These are phyloP conservation scores for Cistogaster globosa DNA, from an alignment of 2,888 invertebrate genomes.

Conservation along the genomic window DNA sequence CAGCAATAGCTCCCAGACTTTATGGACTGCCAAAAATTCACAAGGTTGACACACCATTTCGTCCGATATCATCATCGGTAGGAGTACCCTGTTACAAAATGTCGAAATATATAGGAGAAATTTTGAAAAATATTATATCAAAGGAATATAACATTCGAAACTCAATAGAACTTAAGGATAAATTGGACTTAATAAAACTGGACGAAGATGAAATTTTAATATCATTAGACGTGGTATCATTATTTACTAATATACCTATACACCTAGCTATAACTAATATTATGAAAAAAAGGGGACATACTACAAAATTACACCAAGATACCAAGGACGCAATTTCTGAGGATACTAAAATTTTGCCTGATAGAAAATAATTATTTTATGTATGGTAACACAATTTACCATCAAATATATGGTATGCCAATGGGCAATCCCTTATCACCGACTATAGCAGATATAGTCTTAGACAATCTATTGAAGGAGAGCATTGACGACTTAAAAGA, in stretches of 20 bases:
- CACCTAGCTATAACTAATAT: neutral
- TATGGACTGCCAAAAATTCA: slow-evolving; percentile 5
- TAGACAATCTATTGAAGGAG: too few species aligned
- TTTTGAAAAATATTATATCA: slow-evolving; percentile 6
- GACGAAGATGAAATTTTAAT: neutral
- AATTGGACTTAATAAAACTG: neutral
- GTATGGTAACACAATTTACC: neutral
- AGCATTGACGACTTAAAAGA: neutral
- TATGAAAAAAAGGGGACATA: neutral
- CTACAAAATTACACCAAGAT: neutral
- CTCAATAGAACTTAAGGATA: neutral
- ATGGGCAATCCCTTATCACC: neutral
- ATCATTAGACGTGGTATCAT: neutral
- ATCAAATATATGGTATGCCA: neutral
- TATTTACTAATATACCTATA: neutral
- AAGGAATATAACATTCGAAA: neutral
- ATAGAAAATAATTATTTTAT: neutral
- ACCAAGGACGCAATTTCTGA: neutral
- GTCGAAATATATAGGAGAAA: slow-evolving; percentile 1
- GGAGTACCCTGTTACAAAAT: slow-evolving; percentile 18
- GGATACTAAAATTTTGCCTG: neutral
- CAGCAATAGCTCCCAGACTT: slow-evolving; percentile 6
- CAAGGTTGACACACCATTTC: neutral
- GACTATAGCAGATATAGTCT: too few species aligned
- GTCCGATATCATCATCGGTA: slow-evolving; percentile 25